Evolutionary conservation across 2,888 invertebrate genomes (phyloP).

Genomic region (Achlya flavicornis): DNA sequence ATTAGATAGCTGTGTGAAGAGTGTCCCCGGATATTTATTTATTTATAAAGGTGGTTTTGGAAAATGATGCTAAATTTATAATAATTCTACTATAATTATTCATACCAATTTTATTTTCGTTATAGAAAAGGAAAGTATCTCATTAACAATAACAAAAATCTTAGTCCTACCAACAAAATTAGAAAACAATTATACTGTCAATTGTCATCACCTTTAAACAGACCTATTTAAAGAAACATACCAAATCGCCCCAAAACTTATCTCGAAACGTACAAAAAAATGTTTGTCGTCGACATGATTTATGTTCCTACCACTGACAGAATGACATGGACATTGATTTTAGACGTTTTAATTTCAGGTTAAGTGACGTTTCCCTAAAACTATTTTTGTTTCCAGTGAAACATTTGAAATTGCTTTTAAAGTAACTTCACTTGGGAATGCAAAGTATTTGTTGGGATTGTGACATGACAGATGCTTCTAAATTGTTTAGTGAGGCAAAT

Average conservation of each 20-base stretch:
- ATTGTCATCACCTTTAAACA: slow-evolving; percentile 41
- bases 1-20: too few relatives aligned
- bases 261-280: slow-evolving; percentile 49
- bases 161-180: slow-evolving; percentile 40
- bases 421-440: slow-evolving; percentile 45
- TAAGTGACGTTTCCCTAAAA: slow-evolving; percentile 65
- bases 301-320: slow-evolving; percentile 51
- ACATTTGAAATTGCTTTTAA: slow-evolving; percentile 37
- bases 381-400: slow-evolving; percentile 55
- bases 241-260: slow-evolving; percentile 36
- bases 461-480: slow-evolving; percentile 53
- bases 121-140: too few relatives aligned
- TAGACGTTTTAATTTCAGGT: slow-evolving; percentile 81
- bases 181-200: slow-evolving; percentile 60
- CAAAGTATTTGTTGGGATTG: slow-evolving; percentile 52
- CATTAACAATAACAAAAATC: neutral
- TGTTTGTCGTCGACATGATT: slow-evolving; percentile 56
- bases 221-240: slow-evolving; percentile 35
- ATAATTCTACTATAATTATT: too few relatives aligned
- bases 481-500: slow-evolving; percentile 24
- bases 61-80: too few relatives aligned
- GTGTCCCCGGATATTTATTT: too few relatives aligned
- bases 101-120: too few relatives aligned
- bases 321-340: slow-evolving; percentile 74
- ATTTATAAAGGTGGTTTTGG: too few relatives aligned